phyloP scores from a whole-genome alignment of 2,797 vertebrate species.

The Fringilla coelebs region DNA sequence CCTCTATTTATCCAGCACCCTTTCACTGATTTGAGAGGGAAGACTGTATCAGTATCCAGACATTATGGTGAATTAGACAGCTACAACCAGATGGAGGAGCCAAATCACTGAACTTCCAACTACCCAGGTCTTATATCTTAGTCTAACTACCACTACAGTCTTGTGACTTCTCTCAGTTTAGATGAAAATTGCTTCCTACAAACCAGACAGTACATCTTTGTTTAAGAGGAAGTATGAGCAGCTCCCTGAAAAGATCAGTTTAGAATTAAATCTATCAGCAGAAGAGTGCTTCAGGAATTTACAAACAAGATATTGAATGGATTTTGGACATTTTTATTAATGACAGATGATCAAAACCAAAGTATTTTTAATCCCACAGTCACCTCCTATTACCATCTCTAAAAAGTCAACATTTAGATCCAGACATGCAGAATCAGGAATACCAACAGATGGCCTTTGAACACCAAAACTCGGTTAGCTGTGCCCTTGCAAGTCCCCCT shows the following conservation, averaged over 20 bases:
- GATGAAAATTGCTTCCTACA: not conserved
- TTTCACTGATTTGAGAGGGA: not conserved
- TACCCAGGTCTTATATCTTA: not conserved
- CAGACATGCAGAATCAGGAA: not conserved
- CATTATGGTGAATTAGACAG: not conserved
- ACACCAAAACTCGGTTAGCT: not conserved
- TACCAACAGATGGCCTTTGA: not conserved
- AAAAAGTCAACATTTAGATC: not conserved
- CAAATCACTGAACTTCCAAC: constrained; percentile 6
- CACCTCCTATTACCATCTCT: not conserved
- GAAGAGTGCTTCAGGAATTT: not conserved
- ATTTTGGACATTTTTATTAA: not conserved
- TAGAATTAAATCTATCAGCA: not conserved
- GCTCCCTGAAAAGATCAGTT: not conserved
- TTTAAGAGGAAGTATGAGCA: not conserved
- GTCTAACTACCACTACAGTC: not conserved
- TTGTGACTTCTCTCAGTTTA: not conserved
- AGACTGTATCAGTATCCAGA: not conserved
- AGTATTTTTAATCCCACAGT: not conserved
- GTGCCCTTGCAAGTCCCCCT: not conserved
- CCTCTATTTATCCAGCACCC: not conserved
- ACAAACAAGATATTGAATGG: not conserved
- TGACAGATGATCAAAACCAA: not conserved
- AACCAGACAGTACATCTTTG: not conserved
- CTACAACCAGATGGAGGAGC: constrained; percentile 57